Base-by-base conservation (phyloP, 2,113 vertebrate species). In the Tetrao urogallus region DNA sequence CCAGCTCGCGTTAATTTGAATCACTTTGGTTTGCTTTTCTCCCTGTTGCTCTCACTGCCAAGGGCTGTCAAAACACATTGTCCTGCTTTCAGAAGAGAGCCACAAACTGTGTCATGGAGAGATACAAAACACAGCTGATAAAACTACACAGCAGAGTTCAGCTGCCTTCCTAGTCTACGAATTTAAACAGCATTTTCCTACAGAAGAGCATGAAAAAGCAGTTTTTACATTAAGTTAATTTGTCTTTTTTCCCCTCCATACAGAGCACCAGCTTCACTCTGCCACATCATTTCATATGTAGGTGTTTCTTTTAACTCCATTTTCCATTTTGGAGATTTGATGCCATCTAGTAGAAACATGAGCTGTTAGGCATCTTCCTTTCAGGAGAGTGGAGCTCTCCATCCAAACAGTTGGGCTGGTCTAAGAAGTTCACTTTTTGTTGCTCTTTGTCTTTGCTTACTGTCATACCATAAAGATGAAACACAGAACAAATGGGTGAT, bases 11-110 rank as follows among this genome's bases (percentile, higher is more conserved):
- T 88, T 73, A 84, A 86, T 77, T 71, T 56, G 67, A 88, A 86
- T 70, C 83, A 45, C 73, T 89, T 73, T 67, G 64, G 83, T 84
- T 90, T 86, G 57, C 85, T 84, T 96, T 92, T 94, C 93, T 96
- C 95, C 47, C 71, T 58, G 64, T 92, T 72, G 57, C 80, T 95
- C 84, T 87, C 80, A 74, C 42, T 92, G 92, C 96, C 94, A 96
- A 95, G 82, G 81, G 79, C 88, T 82, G 83, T 94, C 95, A 90
- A 83, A 93, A 94, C 93, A 87, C 89, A 88, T 77, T 79, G 90
- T 91, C 91, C 88, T 88, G 88, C 92, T 94, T 90, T 89, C 88
- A 83, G 91, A 95, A 94, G 82, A 95, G 63, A 96, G 84, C 77
- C 60, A 56, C 45, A 48, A 80, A 94, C 90, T 92, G 73, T 90